Conservation (phyloP, 2,797 vertebrate genomes). For the Botia almorhae region DNA sequence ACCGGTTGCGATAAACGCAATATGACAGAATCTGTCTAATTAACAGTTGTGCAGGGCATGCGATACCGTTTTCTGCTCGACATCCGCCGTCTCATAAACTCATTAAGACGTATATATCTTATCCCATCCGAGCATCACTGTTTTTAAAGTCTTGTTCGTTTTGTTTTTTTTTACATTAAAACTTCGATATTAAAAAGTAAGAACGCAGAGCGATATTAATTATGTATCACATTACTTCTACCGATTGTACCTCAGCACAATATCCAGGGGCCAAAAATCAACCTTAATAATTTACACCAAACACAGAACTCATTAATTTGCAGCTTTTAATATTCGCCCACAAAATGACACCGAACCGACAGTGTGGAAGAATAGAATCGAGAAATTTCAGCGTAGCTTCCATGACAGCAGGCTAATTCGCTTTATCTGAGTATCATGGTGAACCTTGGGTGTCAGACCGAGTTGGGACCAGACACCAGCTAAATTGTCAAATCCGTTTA, state of each 20-base stretch:
- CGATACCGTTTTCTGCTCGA: conserved; percentile 27
- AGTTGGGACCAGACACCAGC: not conserved
- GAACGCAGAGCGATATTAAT: conserved; percentile 2
- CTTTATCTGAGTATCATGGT: not conserved
- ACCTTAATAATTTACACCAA: conserved; percentile 18
- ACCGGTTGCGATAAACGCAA: conserved; percentile 17
- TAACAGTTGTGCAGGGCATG: conserved; percentile 26
- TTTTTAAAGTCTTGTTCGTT: not conserved
- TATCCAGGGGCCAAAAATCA: conserved; percentile 3
- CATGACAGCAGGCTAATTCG: not conserved
- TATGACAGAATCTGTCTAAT: conserved; percentile 52
- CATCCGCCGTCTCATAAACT: conserved; percentile 26
- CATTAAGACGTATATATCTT: conserved; percentile 3
- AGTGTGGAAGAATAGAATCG: not conserved
- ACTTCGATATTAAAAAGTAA: conserved; percentile 3
- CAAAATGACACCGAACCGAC: not conserved
- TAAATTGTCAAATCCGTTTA: conserved; percentile 38
- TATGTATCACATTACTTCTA: conserved; percentile 28
- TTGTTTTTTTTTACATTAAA: conserved; percentile 17
- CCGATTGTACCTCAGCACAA: conserved; percentile 23
- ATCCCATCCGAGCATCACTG: conserved; percentile 1
- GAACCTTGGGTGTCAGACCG: conserved; percentile 7
- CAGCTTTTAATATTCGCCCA: not conserved
- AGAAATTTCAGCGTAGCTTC: conserved; percentile 6
- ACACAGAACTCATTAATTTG: conserved; percentile 25